Evolutionary conservation across 2,888 invertebrate genomes (phyloP).

Genomic region (Dynastes hyllus): DNA sequence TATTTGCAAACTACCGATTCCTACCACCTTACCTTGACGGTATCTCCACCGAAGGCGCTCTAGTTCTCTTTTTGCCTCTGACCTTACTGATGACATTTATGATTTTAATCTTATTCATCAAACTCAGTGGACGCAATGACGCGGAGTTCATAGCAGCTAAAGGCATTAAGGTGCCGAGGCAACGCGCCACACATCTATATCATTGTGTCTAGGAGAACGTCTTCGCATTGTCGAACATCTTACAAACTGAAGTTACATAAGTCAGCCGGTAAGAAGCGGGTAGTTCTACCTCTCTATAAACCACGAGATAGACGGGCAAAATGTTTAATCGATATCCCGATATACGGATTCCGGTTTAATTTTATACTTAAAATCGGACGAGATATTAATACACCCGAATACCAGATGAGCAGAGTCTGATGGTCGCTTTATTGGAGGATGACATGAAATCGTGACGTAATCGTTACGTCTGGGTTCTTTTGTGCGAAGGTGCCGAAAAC

Average conservation of each 20-base stretch:
- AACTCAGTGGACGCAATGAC: conserved; percentile 18
- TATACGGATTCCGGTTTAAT: conserved; percentile 38
- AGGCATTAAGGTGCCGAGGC: too few species aligned
- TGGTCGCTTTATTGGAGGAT: conserved; percentile 20
- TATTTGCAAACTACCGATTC: too few species aligned
- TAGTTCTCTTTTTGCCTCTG: conserved; percentile 19
- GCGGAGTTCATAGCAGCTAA: conserved; percentile 29
- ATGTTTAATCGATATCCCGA: conserved; percentile 39
- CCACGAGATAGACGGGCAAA: not conserved
- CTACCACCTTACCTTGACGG: not conserved
- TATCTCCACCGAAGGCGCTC: not conserved
- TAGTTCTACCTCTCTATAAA: not conserved
- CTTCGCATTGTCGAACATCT: not conserved
- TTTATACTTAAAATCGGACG: conserved; percentile 28
- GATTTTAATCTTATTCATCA: conserved; percentile 42
- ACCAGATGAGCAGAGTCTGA: conserved; percentile 17
- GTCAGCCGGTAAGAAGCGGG: not conserved
- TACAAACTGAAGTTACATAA: not conserved
- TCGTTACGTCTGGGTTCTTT: not conserved
- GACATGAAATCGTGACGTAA: conserved; percentile 40
- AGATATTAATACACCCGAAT: conserved; percentile 36
- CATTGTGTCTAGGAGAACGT: not conserved
- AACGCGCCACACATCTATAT: not conserved
- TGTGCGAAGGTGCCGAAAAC: not conserved
- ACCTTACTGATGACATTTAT: conserved; percentile 39